Conservation (phyloP, 1,140 invertebrate species). For the Papilio xuthus region DNA sequence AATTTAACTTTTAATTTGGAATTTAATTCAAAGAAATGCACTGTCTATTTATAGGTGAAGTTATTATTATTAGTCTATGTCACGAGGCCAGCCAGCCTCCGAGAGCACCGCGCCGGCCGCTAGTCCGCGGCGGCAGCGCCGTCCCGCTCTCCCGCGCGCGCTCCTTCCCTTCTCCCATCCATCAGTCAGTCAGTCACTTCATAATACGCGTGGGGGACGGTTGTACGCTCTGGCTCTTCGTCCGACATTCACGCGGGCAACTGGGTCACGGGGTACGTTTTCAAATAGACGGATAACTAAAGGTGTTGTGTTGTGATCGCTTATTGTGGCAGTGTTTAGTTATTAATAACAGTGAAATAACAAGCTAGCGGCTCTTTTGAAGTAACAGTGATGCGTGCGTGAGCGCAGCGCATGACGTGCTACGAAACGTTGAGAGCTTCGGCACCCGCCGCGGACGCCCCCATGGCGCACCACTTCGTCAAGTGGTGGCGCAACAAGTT, state of each 20-base stretch:
- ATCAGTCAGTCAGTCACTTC: slow-evolving; percentile 78
- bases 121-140: slow-evolving; percentile 43
- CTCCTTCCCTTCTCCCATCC: slow-evolving; percentile 66
- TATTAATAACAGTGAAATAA: slow-evolving; percentile 58
- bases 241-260: slow-evolving; percentile 72
- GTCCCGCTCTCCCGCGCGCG: slow-evolving; percentile 56
- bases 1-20: not conserved
- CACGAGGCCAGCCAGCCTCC: slow-evolving; percentile 40
- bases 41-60: slow-evolving; percentile 30
- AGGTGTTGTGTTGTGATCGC: slow-evolving; percentile 67
- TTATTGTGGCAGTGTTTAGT: slow-evolving; percentile 63
- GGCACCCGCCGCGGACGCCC: slow-evolving; percentile 81
- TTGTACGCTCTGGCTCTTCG: slow-evolving; percentile 51
- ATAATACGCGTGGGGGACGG: slow-evolving; percentile 61
- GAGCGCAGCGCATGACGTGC: slow-evolving; percentile 82
- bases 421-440: slow-evolving; percentile 81
- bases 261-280: slow-evolving; percentile 71
- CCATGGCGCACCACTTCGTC: slow-evolving; percentile 89
- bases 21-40: slow-evolving; percentile 32
- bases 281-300: slow-evolving; percentile 57
- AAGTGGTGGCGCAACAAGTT: slow-evolving; percentile 90
- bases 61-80: slow-evolving; percentile 40
- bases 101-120: slow-evolving; percentile 38
- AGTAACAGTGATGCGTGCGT: slow-evolving; percentile 79
- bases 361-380: slow-evolving; percentile 76